Base-by-base conservation (phyloP, 1,140 invertebrate species). In the Tenebrio molitor region DNA sequence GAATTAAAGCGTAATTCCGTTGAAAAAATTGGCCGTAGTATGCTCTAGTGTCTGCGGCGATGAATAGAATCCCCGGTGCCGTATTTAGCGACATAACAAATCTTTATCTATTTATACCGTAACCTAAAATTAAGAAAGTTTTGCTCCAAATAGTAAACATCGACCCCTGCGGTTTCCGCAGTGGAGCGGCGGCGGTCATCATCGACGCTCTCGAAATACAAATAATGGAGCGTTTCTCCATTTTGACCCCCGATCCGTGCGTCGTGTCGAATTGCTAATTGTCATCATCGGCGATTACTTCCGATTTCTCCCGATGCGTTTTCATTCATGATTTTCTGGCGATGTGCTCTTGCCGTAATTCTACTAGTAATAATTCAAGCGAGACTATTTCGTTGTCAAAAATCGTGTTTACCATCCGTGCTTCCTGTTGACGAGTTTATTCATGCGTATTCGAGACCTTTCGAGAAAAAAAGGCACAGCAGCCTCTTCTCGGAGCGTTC, bases 381-480 rank as follows among this genome's bases (percentile, higher is more conserved):
- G 69, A 70, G 39, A 70, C 69, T 42, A 29, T 62, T 62, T 63
- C 44, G 36, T 73, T 73, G 71, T 73, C 71, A 62, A 73, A 73
- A 73, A 73, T 71, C 50, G 65, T 73, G 71, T 63, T 69, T 73
- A 73, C 65, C 58, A 44, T 19, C 44, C 71, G 34, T 73, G 41
- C 66, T 73, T 73, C 71, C 71, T 73, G 71, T 73, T 66, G 46
- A 53, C 50, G 62, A 39, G 53, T 65, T 65, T 71, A 64, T 71
- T 58, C 70, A 71, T 21, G 70, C 70, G 53, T 64, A 58, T 63
- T 70, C 25, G 15, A 58, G 29, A 70, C 41, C 7, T 53, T 42
- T 44, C 41, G 41, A 65, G 23, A 44, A 69, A 53, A 44, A 69
- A 69, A 69, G 25, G 23, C 25, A 53, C 8, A 29, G 25, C 65